Evolutionary conservation across 1,140 invertebrate genomes (phyloP), one percentile per base, ranked within the genome.

Genomic region (Drosophila murphyi): DNA sequence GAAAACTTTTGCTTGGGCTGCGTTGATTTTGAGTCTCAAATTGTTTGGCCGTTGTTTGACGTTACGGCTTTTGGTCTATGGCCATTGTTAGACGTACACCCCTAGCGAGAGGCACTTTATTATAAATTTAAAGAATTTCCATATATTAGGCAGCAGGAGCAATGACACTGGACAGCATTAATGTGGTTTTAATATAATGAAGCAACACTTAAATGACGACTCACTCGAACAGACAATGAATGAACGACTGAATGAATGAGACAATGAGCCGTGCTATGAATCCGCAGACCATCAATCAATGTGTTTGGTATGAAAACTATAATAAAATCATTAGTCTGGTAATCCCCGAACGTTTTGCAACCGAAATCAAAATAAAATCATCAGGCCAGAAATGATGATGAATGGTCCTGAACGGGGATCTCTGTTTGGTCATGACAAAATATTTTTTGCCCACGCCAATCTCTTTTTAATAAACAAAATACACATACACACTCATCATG

Each of bases 391-490:
- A 60, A 87, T 88, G 80, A 88, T 88, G 83, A 87, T 87, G 83
- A 87, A 87, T 87, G 80, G 82, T 69, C 57, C 61, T 75, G 48
- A 35, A n/a, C 41, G 34, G 8, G 37, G 5, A 67, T 52, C 63
- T 73, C 43, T 56, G 54, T 37, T 68, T 51, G 55, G 57, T 51
- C 83, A 88, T 80, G 80, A 80, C 76, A 82, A 80, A 83, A 88
- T 80, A 70, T 87, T 31, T 77, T 87, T 65, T 87, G 76, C 72
- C 65, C 69, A 73, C 41, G 34, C 67, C 80, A 87, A 87, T 87
- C 83, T 88, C 65, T 87, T 87, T 87, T 87, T 87, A 87, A 87
- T 87, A 87, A 87, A 87, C 83, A 88, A 80, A 82, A 87, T 68
- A 72, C 47, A 68, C 39, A 56, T 54, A 60, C 47, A 43, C 61